Base-by-base conservation (phyloP, 2,888 invertebrate genomes). In the Rapana venosa region DNA sequence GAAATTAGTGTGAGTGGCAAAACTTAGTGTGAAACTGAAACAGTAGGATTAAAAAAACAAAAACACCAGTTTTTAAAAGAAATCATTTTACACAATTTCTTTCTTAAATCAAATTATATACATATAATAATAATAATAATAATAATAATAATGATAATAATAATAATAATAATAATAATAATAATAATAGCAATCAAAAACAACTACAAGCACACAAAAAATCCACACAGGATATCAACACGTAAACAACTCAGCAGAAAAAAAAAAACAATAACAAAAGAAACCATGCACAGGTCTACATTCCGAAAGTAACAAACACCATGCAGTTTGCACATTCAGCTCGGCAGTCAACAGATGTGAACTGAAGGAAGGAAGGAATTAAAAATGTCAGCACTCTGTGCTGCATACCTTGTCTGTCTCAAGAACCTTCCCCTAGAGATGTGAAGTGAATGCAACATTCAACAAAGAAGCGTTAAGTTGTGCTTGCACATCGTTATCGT, bases 381-480 rank as follows among this genome's bases (percentile, higher is more conserved):
- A 32, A 8, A 32, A 79, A 32, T 0, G 77, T 32, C 74, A 74
- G n/a, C 58, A 87, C n/a, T 58, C 8, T 86, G 30, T 84, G 47
- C 74, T 84, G 47, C 74, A 85, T 91, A 95, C 94, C 94, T 95
- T 95, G 89, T 95, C 94, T 56, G 93, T 93, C 89, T 95, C 94
- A 89, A 93, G 93, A 89, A 93, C 90, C 91, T 92, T 93, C 79
- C 94, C 94, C 94, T 94, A 86, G 47, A 47, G 47, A 47, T 61
- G 61, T 13, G 58, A 58, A 66, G 61, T 13, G 58, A 58, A 66
- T 1, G 66, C 92, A 66, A 91, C 90, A 90, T 47, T 61, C 47
- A 36, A 90, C 36, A 70, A 8, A 81, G 17, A 32, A 36, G 30
- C 22, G 15, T 56, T 79, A 47, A 26, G 35, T 56, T 61, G 35